These are phyloP conservation scores for Alces alces DNA, from an alignment of 2,113 vertebrate species.

Conservation along the genomic window DNA sequence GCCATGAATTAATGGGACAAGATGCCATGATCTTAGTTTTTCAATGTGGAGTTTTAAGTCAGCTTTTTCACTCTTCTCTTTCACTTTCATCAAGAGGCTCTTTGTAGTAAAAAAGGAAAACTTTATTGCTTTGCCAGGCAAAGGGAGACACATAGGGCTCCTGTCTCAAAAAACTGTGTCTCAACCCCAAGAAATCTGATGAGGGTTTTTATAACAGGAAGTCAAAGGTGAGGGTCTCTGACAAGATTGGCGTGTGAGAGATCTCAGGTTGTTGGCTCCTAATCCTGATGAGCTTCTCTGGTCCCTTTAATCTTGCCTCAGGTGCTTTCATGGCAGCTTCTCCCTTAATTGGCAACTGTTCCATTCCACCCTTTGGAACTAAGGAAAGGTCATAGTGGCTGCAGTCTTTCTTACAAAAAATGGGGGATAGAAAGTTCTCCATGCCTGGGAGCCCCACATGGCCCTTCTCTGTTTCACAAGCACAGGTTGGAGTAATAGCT, in stretches of 20 bases:
- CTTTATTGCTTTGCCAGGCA: not conserved
- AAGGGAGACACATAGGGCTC: not conserved
- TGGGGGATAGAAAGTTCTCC: not conserved
- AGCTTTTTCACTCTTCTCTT: not conserved
- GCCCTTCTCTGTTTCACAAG: not conserved
- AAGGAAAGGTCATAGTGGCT: not conserved
- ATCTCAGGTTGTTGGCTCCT: not conserved
- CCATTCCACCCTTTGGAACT: not conserved
- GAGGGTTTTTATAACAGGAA: not conserved
- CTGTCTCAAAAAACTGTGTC: not conserved
- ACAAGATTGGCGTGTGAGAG: not conserved
- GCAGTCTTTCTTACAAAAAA: not conserved
- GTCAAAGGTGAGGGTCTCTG: not conserved
- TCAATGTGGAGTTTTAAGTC: not conserved
- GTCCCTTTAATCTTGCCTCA: not conserved
- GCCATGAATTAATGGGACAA: not conserved
- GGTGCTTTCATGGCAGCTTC: not conserved
- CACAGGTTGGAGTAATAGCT: not conserved
- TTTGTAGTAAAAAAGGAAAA: not conserved
- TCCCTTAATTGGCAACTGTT: not conserved
- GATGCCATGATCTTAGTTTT: not conserved
- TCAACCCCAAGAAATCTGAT: not conserved
- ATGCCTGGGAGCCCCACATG: not conserved
- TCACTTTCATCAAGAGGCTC: not conserved
- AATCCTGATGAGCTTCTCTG: not conserved